Base-by-base conservation (phyloP, 2,888 invertebrate genomes). In the Meteorus colon region DNA sequence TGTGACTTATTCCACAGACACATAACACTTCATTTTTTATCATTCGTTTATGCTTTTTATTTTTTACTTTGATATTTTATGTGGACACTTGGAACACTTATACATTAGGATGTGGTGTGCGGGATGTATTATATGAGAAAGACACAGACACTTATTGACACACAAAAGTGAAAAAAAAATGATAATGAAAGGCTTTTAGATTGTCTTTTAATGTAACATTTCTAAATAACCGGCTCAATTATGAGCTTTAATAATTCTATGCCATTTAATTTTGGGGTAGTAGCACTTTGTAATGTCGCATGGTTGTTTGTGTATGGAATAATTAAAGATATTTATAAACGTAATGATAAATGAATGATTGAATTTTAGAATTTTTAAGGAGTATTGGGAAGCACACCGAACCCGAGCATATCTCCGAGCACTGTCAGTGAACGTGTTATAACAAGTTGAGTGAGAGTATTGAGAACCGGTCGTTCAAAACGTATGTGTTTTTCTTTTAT, bases 71-170 rank as follows among this genome's bases (percentile, higher is more conserved):
- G 4, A 34, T 34, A 24, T 37, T 34, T 55, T 69, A 31, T 55
- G 34, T 55, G 8, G n/a, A 16, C 67, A 69, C 69, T 34, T 69
- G 4, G n/a, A 37, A 66, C 41, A 66, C 41, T 66, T 24, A 66
- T 19, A 14, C 41, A 41, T 24, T 41, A 65, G n/a, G 41, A 41
- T 65, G 48, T 48, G 48, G 19, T 55, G 19, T 19, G 19, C 19
- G 19, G 48, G 29, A 27, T 72, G 45, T 31, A 27, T 45, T 48
- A 63, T 48, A 31, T 63, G 41, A 41, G 2, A 24, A 10, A 41
- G 12, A 41, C 41, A 41, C 41, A 41, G 41, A 41, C 37, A 41
- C 41, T 41, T 12, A 41, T 41, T 41, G 41, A 41, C 41, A 41
- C 63, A n/a, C 19, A 48, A 48, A 27, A 41, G 8, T 2, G 24